Percentiles rank a stretch among this genome's conserved stretches.
These are phyloP conservation scores for Agriotes lineatus DNA, from an alignment of 2,888 invertebrate genomes.

Conservation along the genomic window DNA sequence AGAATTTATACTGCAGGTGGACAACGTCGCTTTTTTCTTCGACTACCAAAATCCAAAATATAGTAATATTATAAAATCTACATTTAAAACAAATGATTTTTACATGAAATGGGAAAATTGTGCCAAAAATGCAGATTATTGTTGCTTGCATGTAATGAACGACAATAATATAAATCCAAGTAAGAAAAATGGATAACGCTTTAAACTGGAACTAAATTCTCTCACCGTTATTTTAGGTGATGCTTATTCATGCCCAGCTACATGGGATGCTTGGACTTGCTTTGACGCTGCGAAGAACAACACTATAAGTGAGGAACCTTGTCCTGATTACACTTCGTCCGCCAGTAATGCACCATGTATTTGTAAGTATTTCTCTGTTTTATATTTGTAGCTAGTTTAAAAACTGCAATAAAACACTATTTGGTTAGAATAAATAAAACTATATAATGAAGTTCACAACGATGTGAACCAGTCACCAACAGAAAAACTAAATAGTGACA, in stretches of 20 bases:
- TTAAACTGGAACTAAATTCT: not conserved
- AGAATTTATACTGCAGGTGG: too few species aligned
- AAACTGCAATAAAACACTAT: too few species aligned
- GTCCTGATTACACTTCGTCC: slow-evolving; percentile 68
- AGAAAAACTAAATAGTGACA: too few species aligned
- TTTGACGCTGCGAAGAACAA: slow-evolving; percentile 67
- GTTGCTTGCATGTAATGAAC: slow-evolving; percentile 56
- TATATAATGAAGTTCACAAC: too few species aligned
- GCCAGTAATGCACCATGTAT: slow-evolving; percentile 42
- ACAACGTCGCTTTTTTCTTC: not conserved
- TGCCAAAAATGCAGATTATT: slow-evolving; percentile 55
- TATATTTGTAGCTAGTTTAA: too few species aligned
- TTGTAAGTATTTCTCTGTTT: too few species aligned
- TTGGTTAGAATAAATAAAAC: too few species aligned
- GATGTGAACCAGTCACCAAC: too few species aligned
- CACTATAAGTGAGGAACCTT: slow-evolving; percentile 65
- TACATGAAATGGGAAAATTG: slow-evolving; percentile 58
- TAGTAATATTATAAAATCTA: slow-evolving; percentile 49
- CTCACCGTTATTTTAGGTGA: slow-evolving; percentile 45
- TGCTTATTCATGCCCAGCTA: slow-evolving; percentile 66
- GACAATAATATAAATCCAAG: slow-evolving; percentile 53
- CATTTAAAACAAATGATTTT: slow-evolving; percentile 53
- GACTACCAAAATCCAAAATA: slow-evolving; percentile 12
- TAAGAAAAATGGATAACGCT: slow-evolving; percentile 22
- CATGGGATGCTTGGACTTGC: slow-evolving; percentile 77